phyloP scores from a whole-genome alignment of 2,888 invertebrate genomes.

The Phyto melanocephala region DNA sequence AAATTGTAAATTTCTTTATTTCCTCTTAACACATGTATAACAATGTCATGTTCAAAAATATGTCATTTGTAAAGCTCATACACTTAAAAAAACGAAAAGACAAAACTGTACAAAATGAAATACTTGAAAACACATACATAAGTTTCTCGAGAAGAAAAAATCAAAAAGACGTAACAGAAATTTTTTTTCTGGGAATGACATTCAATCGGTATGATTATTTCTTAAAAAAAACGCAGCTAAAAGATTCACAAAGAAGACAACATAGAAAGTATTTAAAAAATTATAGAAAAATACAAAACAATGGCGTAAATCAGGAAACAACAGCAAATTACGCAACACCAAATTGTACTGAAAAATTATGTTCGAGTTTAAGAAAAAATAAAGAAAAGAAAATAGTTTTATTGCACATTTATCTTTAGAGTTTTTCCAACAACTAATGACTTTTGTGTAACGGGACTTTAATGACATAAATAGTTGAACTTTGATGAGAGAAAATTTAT shows the following conservation, averaged over 20 bases:
- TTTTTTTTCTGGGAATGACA: slow-evolving; percentile 36
- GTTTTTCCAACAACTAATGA: background rate
- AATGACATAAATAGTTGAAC: slow-evolving; percentile 43
- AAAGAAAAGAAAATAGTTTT: slow-evolving; percentile 15
- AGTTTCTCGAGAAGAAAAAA: background rate
- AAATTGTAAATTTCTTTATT: background rate
- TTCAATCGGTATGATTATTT: slow-evolving; percentile 57
- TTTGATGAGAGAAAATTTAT: slow-evolving; percentile 24
- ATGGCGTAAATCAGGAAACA: background rate
- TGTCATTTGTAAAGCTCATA: slow-evolving; percentile 49
- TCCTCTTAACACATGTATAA: background rate
- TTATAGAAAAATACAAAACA: background rate
- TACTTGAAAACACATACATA: background rate
- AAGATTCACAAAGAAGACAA: background rate
- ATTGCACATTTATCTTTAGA: background rate
- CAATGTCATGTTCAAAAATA: slow-evolving; percentile 36
- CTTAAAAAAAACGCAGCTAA: slow-evolving; percentile 11
- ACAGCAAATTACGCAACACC: background rate
- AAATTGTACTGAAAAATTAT: background rate
- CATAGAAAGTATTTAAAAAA: background rate
- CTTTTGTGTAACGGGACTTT: slow-evolving; percentile 6
- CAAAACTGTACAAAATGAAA: background rate
- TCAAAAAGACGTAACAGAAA: background rate
- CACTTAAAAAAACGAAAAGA: slow-evolving; percentile 27
- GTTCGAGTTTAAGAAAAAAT: slow-evolving; percentile 1